Evolutionary conservation across 2,888 invertebrate genomes (phyloP), one percentile per base, ranked within the genome.

Genomic region (Nineta flava): DNA sequence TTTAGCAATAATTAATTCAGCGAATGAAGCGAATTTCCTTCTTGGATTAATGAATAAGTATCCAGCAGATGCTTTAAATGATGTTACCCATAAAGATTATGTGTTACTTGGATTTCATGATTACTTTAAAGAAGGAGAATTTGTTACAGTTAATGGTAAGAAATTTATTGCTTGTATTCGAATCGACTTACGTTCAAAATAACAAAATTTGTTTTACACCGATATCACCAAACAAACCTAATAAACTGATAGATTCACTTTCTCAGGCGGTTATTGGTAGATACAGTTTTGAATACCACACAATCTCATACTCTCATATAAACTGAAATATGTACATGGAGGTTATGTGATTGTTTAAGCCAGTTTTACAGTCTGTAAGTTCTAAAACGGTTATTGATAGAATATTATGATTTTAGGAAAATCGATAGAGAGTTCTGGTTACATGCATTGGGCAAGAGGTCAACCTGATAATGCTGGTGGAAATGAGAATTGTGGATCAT

Each of bases 381-480:
- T n/a, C n/a, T n/a, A n/a, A n/a, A n/a, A n/a, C n/a, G n/a, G n/a
- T n/a, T n/a, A n/a, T n/a, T n/a, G n/a, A n/a, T n/a, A n/a, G n/a
- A n/a, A 57, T 59, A 10, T 34, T 17, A 50, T 42, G 3, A n/a
- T 60, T 58, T 12, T 58, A 67, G 67, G 63, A 2, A 55, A 54
- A 2, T 17, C 61, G 0, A 47, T 69, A 44, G 57, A 57, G 21
- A 61, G 64, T 16, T 61, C 62, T 32, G 69, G 69, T 0, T 69
- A 66, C 52, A 51, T 57, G 0, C 53, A 52, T 3, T 69, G 68
- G 69, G 63, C 62, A 3, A 53, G 56, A 40, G 56, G 59, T 1
- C 68, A 70, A 48, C 70, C 70, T 0, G 69, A 69, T 44, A 58
- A 67, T 53, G 65, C 64, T 0, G 61, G 58, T 0, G 62, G 57